Evolutionary conservation across 2,113 vertebrate genomes (phyloP).

Genomic region (Oxyruncus cristatus): DNA sequence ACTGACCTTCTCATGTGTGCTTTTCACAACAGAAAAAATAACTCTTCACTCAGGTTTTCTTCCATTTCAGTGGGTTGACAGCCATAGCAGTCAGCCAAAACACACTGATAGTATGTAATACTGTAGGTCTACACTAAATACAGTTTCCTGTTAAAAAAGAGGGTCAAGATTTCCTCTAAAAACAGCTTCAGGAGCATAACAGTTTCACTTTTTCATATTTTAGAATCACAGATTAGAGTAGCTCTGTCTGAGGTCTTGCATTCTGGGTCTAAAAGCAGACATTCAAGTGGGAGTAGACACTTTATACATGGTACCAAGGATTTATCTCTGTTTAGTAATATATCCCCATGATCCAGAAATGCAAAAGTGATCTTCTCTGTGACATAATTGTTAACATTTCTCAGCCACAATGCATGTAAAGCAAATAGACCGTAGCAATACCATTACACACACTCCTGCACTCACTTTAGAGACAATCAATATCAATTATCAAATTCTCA

Average conservation of each 20-base stretch:
- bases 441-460: constrained; percentile 60
- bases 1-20: neutral
- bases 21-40: neutral
- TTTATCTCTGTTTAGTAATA: neutral
- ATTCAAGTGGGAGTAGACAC: neutral
- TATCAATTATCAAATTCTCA: constrained; percentile 68
- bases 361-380: constrained; percentile 11
- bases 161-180: neutral
- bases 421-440: constrained; percentile 58
- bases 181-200: neutral
- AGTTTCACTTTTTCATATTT: neutral
- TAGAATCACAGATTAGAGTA: neutral
- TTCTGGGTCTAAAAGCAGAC: neutral
- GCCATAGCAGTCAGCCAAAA: neutral
- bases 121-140: neutral
- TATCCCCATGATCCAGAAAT: constrained; percentile 9
- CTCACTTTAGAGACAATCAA: constrained; percentile 63
- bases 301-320: neutral
- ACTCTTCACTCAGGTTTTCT: neutral
- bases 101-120: rapidly evolving
- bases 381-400: constrained; percentile 52
- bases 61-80: neutral
- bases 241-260: neutral
- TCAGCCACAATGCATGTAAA: constrained; percentile 47
- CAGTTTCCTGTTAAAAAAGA: neutral